Evolutionary conservation across 2,888 invertebrate species (phyloP).

Genomic region (Meteorus cinctellus): DNA sequence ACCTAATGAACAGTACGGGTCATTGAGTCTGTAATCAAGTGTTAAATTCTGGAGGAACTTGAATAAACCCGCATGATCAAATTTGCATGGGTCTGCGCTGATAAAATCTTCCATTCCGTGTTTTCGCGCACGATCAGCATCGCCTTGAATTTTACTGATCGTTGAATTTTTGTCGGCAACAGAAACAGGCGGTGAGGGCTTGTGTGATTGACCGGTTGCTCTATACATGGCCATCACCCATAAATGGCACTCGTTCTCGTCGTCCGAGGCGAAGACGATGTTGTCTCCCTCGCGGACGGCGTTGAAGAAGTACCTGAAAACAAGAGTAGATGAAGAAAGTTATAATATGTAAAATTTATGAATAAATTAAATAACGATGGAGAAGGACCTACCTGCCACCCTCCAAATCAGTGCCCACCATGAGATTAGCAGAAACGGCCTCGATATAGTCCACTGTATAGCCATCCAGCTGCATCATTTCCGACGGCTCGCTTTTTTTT

Average conservation of each 20-base stretch:
- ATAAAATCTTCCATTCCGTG: conserved; percentile 99
- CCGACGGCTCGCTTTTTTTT: conserved; percentile 99
- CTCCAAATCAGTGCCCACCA: conserved; percentile 87
- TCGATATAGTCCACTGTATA: conserved; percentile 99
- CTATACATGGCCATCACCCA: conserved; percentile 99
- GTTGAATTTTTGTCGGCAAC: conserved; percentile 89
- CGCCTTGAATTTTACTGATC: conserved; percentile 92
- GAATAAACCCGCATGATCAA: conserved; percentile 95
- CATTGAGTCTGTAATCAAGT: conserved; percentile 95
- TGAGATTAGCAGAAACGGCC: conserved; percentile 90
- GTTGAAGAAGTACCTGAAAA: conserved; percentile 93
- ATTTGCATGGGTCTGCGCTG: conserved; percentile 98
- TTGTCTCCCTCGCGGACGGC: conserved; percentile 99
- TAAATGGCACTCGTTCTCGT: conserved; percentile 97
- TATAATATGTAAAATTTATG: no score
- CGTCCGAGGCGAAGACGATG: conserved; percentile 95
- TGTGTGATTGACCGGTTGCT: conserved; percentile 99
- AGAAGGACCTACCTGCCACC: conserved; percentile 65
- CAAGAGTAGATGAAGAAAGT: no score
- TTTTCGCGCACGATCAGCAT: conserved; percentile 96
- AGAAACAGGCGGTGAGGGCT: conserved; percentile 95
- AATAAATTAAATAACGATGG: no score
- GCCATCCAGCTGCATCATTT: conserved; percentile 99
- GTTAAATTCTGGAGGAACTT: conserved; percentile 93
- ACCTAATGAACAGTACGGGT: conserved; percentile 99